These are phyloP conservation scores for Thelaira solivaga DNA, from an alignment of 2,888 invertebrate species.

Conservation along the genomic window DNA sequence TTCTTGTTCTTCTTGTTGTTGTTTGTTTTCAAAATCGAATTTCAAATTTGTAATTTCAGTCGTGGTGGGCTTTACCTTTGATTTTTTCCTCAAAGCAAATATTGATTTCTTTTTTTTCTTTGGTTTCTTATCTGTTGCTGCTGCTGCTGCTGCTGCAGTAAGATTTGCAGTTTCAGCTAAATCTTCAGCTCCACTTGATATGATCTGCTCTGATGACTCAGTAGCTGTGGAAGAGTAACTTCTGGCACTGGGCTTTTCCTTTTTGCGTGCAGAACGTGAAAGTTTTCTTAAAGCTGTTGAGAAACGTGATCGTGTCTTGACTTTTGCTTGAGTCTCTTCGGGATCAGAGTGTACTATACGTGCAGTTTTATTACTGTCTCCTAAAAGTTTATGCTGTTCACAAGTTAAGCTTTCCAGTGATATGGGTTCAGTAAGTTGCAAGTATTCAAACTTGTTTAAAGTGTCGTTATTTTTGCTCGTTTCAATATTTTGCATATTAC, in stretches of 20 bases:
- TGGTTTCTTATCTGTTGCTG: conserved; percentile 58
- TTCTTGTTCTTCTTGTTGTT: conserved; percentile 61
- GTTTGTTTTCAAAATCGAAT: too few species aligned
- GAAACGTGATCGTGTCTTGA: conserved; percentile 73
- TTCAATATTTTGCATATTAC: conserved; percentile 75
- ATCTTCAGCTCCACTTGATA: conserved; percentile 68
- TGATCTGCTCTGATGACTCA: conserved; percentile 60
- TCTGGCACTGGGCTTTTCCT: conserved; percentile 41
- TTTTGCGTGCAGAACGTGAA: conserved; percentile 70
- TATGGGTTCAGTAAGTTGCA: conserved; percentile 43
- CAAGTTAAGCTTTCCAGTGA: conserved; percentile 54
- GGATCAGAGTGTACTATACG: conserved; percentile 60
- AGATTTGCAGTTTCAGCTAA: conserved; percentile 23
- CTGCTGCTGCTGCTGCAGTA: not conserved
- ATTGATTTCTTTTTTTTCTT: conserved; percentile 71
- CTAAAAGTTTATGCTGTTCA: conserved; percentile 35
- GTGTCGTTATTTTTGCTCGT: conserved; percentile 45
- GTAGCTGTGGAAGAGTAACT: conserved; percentile 36
- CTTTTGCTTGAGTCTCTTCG: conserved; percentile 66
- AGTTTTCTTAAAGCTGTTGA: conserved; percentile 73
- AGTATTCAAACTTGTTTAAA: conserved; percentile 63
- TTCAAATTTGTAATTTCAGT: too few species aligned
- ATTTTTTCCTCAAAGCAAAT: conserved; percentile 69
- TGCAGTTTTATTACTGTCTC: conserved; percentile 33
- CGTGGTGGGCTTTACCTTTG: conserved; percentile 57